Conservation (phyloP, 2,797 vertebrate species). For the Trachurus trachurus region DNA sequence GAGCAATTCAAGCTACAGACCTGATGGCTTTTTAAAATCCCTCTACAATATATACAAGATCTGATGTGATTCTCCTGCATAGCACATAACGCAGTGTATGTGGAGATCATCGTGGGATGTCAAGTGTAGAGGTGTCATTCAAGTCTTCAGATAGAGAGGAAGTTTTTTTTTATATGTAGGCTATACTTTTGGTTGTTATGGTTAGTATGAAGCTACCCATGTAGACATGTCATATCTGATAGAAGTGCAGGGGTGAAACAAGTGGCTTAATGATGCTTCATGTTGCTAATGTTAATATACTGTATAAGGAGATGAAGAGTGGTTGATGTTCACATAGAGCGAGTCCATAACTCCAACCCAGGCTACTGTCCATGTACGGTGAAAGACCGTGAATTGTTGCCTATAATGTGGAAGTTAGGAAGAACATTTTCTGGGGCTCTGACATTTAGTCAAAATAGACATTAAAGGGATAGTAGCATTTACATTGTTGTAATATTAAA, state of each 20-base stretch:
- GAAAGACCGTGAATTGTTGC: not conserved
- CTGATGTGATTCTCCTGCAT: not conserved
- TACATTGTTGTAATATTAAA: no score
- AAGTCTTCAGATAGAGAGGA: not conserved
- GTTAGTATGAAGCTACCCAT: not conserved
- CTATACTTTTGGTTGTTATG: not conserved
- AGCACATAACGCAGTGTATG: not conserved
- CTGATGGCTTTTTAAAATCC: not conserved
- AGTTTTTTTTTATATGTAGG: no score
- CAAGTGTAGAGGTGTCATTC: slow-evolving; percentile 11
- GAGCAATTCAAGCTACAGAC: not conserved
- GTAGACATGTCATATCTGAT: not conserved
- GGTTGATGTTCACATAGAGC: not conserved
- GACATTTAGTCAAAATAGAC: not conserved
- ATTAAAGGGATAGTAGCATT: no score
- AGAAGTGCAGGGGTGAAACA: not conserved
- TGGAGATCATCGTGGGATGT: not conserved
- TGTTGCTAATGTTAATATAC: not conserved
- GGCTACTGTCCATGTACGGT: not conserved
- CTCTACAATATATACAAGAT: not conserved
- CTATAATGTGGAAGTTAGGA: not conserved
- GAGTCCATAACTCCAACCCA: not conserved
- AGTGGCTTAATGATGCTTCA: not conserved
- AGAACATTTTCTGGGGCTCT: not conserved
- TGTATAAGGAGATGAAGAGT: not conserved